Percentiles rank a stretch among this genome's conserved stretches.
Evolutionary conservation across 2,888 invertebrate species (phyloP).

Genomic region (Mayetiola destructor): DNA sequence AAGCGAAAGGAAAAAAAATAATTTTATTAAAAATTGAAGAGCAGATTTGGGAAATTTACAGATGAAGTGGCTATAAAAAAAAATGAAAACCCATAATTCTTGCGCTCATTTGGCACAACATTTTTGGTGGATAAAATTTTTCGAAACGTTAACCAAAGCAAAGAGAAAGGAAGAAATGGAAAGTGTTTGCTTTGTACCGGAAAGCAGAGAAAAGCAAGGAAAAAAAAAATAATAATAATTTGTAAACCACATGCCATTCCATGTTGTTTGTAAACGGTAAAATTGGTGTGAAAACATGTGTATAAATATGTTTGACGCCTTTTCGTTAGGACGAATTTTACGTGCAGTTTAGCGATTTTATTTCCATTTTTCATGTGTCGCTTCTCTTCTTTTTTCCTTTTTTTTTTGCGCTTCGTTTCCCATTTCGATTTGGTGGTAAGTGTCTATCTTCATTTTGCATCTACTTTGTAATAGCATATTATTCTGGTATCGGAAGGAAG

Average conservation of each 20-base stretch:
- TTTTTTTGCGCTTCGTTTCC: not conserved
- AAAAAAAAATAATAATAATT: not conserved
- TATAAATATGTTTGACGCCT: slow-evolving; percentile 1
- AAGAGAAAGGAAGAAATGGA: no score
- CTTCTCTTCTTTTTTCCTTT: not conserved
- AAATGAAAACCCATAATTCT: not conserved
- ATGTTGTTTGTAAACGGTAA: not conserved
- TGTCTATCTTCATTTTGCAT: not conserved
- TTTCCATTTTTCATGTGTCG: not conserved
- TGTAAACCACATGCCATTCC: not conserved
- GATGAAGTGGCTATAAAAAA: no score
- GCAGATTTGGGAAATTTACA: no score
- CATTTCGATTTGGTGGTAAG: not conserved
- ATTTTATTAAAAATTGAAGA: slow-evolving; percentile 3
- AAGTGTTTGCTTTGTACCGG: not conserved
- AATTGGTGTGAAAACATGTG: slow-evolving; percentile 1
- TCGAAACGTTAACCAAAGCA: no score
- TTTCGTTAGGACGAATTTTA: not conserved
- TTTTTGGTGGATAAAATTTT: no score
- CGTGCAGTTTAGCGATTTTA: not conserved
- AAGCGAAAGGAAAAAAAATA: no score
- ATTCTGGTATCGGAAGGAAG: no score
- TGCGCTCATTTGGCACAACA: no score
- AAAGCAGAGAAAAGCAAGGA: not conserved
- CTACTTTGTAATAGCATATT: not conserved